Base-by-base conservation (phyloP, 2,888 invertebrate species). In the Nomada lathburiana region DNA sequence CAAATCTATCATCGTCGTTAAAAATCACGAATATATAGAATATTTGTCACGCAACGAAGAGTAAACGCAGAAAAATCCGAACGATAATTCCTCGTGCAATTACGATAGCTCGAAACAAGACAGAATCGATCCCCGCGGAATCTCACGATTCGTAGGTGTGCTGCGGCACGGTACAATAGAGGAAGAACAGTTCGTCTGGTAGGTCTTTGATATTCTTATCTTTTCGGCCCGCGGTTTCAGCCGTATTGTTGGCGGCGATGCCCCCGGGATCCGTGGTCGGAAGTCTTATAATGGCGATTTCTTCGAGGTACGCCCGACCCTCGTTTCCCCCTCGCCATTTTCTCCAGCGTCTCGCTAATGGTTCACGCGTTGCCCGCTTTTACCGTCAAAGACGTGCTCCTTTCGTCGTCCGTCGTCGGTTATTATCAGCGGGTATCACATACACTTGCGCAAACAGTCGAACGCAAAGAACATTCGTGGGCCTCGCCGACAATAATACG, bases 141-240 rank as follows among this genome's bases (percentile, higher is more conserved):
- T 64, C 63, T 26, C 63, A 11, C 53, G 20, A 63, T 63, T 44
- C 16, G 60, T 44, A 44, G 60, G 80, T 80, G 81, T 75, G 76
- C 50, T 62, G 69, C 60, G 59, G 82, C 65, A 29, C 53, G 23
- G 26, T 68, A 83, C 83, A 83, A 83, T 83, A 36, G 74, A 60
- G 57, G 73, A 74, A 83, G 82, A 87, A 87, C 83, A 84, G 81
- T 86, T 84, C 76, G 88, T 87, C 88, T 82, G 83, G 82, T 83
- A 73, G 80, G 83, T 85, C 89, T 87, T 90, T 85, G 88, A 88
- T 89, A 89, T 88, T 89, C 86, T 82, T 87, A 87, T 85, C 86
- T 89, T 84, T 87, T 85, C 77, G 82, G 76, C 62, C 71, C 77
- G 82, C 73, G 78, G 78, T 85, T 85, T 80, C 79, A 74, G 70